Base-by-base conservation (phyloP, 2,113 vertebrate genomes). In the Limnothrissa miodon region DNA sequence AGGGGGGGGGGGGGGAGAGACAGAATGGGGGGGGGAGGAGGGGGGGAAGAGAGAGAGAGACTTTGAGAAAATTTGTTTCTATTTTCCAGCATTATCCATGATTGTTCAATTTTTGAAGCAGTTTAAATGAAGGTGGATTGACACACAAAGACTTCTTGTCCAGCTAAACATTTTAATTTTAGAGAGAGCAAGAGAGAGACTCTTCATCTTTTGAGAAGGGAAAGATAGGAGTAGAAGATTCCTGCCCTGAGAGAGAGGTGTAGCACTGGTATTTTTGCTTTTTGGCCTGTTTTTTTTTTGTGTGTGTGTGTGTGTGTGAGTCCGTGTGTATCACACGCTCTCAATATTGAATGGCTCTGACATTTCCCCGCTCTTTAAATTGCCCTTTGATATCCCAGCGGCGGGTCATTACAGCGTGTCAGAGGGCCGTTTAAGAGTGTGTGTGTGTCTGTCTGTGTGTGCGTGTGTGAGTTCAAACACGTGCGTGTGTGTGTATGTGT, bases 281-380 rank as follows among this genome's bases (percentile, higher is more conserved):
- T n/a, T n/a, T n/a, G n/a, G n/a, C n/a, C 39, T 79, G 81, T 81
- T 29, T 80, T 46, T 45, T 45, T 83, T 78, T 2, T 62, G n/a
- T 59, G 39, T 82, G 81, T 44, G 88, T 56, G 13, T 23, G 46
- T 29, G 83, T 89, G 87, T 89, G 83, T 87, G 86, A 89, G 88
- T n/a, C 53, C 39, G 5, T 13, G 51, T 21, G 36, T 62, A 7
- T 84, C 86, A 89, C 83, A 59, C 93, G 91, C 90, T 85, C 88
- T 88, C 85, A 84, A 86, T 92, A 93, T 91, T 93, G 83, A 89
- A 93, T 92, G 91, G 90, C 90, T 89, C 94, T 94, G 91, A 93
- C 89, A 92, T 91, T 94, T 74, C 66, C 59, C 59, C 59, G 59
- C 59, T 62, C 59, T 74, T 36, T 74, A 74, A 74, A 74, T 74